These are phyloP conservation scores for Tipula unca DNA, from an alignment of 2,888 invertebrate genomes.

Conservation along the genomic window DNA sequence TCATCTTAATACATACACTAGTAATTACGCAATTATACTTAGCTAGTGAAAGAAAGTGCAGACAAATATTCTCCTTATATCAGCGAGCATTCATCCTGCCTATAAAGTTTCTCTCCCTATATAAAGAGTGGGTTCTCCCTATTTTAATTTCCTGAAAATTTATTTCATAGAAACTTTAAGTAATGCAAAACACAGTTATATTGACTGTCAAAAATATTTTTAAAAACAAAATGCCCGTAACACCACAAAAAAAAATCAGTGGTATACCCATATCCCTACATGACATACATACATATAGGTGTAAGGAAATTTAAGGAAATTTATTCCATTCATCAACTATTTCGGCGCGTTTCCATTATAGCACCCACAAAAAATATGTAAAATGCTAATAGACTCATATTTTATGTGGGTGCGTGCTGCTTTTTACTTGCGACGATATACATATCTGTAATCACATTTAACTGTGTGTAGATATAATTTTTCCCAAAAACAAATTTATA, in stretches of 20 bases:
- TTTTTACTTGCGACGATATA: not conserved
- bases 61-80: too few species aligned
- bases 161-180: not conserved
- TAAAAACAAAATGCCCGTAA: not conserved
- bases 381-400: constrained; percentile 8
- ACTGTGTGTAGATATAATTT: not conserved
- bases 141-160: not conserved
- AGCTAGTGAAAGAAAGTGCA: too few species aligned
- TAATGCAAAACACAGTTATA: not conserved
- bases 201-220: not conserved
- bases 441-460: not conserved
- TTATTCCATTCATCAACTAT: not conserved
- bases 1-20: too few species aligned
- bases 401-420: not conserved
- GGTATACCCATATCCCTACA: not conserved
- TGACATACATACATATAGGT: too few species aligned
- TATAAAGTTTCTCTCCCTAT: too few species aligned
- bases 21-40: too few species aligned
- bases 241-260: not conserved
- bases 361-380: not conserved
- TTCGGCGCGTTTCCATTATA: not conserved
- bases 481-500: not conserved
- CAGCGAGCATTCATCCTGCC: too few species aligned
- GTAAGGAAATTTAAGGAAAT: not conserved
- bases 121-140: too few species aligned